phyloP scores from a whole-genome alignment of 2,888 invertebrate species.

The Erynnis tages region DNA sequence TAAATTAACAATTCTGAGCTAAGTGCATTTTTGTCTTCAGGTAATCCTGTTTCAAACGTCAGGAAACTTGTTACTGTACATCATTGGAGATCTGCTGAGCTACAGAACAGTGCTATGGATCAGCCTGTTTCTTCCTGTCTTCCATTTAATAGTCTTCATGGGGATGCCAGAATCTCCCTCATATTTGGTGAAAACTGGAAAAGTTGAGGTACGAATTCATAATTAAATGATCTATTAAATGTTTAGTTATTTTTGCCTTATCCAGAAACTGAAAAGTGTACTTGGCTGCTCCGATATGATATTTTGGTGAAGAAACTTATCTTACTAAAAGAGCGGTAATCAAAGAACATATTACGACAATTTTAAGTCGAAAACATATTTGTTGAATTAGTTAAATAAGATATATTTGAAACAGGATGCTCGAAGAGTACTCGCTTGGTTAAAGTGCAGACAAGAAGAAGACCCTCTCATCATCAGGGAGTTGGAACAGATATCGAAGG shows the following conservation, averaged over 20 bases:
- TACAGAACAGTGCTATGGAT: slow-evolving; percentile 76
- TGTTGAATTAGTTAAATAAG: too few relatives aligned
- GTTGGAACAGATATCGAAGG: slow-evolving; percentile 51
- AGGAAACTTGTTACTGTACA: slow-evolving; percentile 73
- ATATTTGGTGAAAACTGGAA: slow-evolving; percentile 63
- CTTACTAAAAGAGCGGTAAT: too few relatives aligned
- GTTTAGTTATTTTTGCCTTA: too few relatives aligned
- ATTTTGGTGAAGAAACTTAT: too few relatives aligned
- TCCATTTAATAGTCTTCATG: slow-evolving; percentile 68
- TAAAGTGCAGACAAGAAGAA: slow-evolving; percentile 55
- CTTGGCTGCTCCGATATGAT: too few relatives aligned
- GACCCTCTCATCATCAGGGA: slow-evolving; percentile 50
- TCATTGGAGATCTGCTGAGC: slow-evolving; percentile 69
- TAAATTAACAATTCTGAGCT: too few relatives aligned
- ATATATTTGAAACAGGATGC: slow-evolving; percentile 50
- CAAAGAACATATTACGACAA: too few relatives aligned
- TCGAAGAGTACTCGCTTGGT: slow-evolving; percentile 57
- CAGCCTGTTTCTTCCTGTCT: slow-evolving; percentile 67
- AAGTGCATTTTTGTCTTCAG: slow-evolving; percentile 38
- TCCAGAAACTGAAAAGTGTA: too few relatives aligned
- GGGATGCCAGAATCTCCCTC: slow-evolving; percentile 84
- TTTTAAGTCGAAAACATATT: too few relatives aligned
- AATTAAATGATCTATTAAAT: too few relatives aligned
- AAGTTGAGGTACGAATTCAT: slow-evolving; percentile 54
- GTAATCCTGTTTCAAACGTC: slow-evolving; percentile 66